These are phyloP conservation scores for Syndactyla subalaris DNA, from an alignment of 2,797 vertebrate species.

Conservation along the genomic window DNA sequence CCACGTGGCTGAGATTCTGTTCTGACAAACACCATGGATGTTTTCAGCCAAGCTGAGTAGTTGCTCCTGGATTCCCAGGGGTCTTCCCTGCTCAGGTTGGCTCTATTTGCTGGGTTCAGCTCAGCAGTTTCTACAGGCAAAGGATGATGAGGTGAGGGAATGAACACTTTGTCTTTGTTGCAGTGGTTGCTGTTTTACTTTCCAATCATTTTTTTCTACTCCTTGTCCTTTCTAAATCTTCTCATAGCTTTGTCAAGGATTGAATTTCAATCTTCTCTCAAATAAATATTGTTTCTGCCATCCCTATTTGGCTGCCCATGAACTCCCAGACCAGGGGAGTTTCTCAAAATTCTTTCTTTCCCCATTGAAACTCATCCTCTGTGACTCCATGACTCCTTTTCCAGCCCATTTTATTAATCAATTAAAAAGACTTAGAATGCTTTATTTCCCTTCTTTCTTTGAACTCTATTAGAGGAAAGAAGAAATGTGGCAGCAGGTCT, in stretches of 20 bases:
- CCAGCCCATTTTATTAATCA: background rate
- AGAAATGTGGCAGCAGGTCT: background rate
- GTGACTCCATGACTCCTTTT: background rate
- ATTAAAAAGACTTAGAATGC: background rate
- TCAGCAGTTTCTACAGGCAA: background rate
- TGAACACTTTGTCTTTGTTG: background rate
- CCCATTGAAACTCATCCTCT: background rate
- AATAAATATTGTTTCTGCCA: background rate
- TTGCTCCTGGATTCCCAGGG: background rate
- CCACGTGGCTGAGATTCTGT: background rate
- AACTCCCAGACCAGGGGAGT: background rate
- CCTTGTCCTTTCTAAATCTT: background rate
- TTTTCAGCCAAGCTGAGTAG: background rate
- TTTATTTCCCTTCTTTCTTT: background rate
- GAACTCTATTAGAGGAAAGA: background rate
- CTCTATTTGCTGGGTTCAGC: background rate
- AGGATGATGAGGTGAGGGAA: background rate
- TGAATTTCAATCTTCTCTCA: background rate
- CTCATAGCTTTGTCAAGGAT: rapidly evolving
- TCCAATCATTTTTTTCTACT: background rate
- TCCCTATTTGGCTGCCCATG: background rate
- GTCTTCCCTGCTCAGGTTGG: background rate
- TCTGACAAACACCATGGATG: background rate
- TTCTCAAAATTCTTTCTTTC: background rate
- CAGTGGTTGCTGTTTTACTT: background rate